Evolutionary conservation across 2,113 vertebrate genomes (phyloP).

Genomic region (Tragulus kanchil): DNA sequence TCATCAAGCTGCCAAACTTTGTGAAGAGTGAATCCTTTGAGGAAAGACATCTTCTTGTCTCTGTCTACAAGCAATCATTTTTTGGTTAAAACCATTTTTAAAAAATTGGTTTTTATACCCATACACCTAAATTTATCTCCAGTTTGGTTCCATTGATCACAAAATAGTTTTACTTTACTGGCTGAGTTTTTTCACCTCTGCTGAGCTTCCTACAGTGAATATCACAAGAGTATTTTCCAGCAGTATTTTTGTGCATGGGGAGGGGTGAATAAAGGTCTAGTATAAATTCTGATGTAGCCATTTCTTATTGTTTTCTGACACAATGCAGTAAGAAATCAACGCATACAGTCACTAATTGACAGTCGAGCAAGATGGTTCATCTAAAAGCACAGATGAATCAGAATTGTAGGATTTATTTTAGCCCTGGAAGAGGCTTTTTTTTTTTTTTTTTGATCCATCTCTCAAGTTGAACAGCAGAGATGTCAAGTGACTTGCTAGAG

Average conservation of each 20-base stretch:
- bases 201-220: background rate
- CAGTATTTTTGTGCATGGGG: background rate
- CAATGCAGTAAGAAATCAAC: conserved; percentile 4
- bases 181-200: conserved; percentile 42
- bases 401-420: conserved; percentile 14
- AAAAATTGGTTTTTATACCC: conserved; percentile 16
- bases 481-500: conserved; percentile 33
- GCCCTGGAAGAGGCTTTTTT: background rate
- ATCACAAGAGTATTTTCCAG: background rate
- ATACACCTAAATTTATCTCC: conserved; percentile 22
- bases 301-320: conserved; percentile 17
- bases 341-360: background rate
- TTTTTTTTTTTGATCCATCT: background rate
- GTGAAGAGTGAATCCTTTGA: conserved; percentile 5
- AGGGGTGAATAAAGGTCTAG: background rate
- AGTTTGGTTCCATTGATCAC: conserved; percentile 3
- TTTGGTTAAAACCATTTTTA: conserved; percentile 53
- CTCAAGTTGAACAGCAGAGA: conserved; percentile 34
- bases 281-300: background rate
- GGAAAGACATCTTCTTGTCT: background rate
- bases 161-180: background rate
- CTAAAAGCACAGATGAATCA: conserved; percentile 1
- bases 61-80: conserved; percentile 28
- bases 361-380: background rate
- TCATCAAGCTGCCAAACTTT: conserved; percentile 40